A percentile compares a stretch with the other conserved stretches of the same genome.
Evolutionary conservation across 2,888 invertebrate species (phyloP).

Genomic region (Heliconius hortense): DNA sequence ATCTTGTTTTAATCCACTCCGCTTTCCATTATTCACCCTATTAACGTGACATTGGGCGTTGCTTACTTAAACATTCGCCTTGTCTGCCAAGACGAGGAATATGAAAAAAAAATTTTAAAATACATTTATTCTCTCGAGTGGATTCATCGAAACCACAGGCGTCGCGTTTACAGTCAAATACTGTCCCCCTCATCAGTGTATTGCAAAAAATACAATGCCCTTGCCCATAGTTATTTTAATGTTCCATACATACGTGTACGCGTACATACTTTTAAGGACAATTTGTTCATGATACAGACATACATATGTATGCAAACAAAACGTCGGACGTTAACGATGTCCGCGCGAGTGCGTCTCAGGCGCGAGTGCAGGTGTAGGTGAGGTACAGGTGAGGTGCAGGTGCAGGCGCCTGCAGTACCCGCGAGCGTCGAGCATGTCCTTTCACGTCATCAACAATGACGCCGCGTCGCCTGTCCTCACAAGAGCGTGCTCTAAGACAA

Average conservation of each 20-base stretch:
- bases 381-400: background rate
- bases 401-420: background rate
- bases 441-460: conserved; percentile 21
- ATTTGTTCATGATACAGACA: background rate
- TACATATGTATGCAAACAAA: background rate
- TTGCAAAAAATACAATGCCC: background rate
- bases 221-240: background rate
- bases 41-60: too few species aligned
- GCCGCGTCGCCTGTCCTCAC: conserved; percentile 21
- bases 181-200: background rate
- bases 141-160: background rate
- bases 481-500: conserved; percentile 29
- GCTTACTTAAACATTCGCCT: too few species aligned
- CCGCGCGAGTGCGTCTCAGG: background rate
- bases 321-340: conserved; percentile 7
- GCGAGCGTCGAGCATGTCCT: conserved; percentile 1
- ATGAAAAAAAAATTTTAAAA: too few species aligned
- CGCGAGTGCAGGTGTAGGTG: background rate
- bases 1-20: too few species aligned
- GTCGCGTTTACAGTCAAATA: background rate
- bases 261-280: background rate
- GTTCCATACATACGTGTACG: background rate
- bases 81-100: too few species aligned
- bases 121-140: background rate
- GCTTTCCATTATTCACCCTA: too few species aligned